Evolutionary conservation across 2,888 invertebrate genomes (phyloP).

Genomic region (Amiota minor): DNA sequence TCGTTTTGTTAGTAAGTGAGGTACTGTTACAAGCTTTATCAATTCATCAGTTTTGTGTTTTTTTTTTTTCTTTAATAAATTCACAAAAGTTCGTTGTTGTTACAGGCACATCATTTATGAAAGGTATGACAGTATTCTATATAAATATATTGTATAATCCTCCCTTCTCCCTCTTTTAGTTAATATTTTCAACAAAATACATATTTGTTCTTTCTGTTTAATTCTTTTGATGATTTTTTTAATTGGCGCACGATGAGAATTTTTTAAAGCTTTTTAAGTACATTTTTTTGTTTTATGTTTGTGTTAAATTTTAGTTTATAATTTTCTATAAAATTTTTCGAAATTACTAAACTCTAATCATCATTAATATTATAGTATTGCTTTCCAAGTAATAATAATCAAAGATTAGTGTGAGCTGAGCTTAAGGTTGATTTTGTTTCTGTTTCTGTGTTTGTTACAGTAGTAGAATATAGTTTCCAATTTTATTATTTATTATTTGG

Average conservation of each 20-base stretch:
- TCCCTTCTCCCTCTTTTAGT: too few relatives aligned
- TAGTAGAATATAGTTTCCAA: neutral
- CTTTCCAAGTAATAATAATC: slow-evolving; percentile 9
- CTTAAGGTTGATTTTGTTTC: neutral
- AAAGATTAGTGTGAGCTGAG: too few relatives aligned
- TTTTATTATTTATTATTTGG: slow-evolving; percentile 48
- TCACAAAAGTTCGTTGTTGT: neutral
- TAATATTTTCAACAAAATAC: neutral
- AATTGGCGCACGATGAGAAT: neutral
- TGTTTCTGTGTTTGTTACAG: neutral
- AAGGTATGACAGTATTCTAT: too few relatives aligned
- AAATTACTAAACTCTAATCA: neutral
- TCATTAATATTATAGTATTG: slow-evolving; percentile 9
- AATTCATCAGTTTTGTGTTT: neutral
- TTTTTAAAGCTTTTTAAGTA: slow-evolving; percentile 4
- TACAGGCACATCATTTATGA: too few relatives aligned
- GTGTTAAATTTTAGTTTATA: neutral
- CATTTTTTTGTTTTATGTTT: neutral
- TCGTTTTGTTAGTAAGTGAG: neutral
- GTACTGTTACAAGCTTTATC: neutral
- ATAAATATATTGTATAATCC: too few relatives aligned
- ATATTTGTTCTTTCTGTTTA: neutral
- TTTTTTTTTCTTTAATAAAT: neutral
- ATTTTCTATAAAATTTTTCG: neutral
- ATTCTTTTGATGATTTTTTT: neutral